Evolutionary conservation across 2,888 invertebrate species (phyloP), one percentile per base, ranked within the genome.

Genomic region (Shargacucullia verbasci): DNA sequence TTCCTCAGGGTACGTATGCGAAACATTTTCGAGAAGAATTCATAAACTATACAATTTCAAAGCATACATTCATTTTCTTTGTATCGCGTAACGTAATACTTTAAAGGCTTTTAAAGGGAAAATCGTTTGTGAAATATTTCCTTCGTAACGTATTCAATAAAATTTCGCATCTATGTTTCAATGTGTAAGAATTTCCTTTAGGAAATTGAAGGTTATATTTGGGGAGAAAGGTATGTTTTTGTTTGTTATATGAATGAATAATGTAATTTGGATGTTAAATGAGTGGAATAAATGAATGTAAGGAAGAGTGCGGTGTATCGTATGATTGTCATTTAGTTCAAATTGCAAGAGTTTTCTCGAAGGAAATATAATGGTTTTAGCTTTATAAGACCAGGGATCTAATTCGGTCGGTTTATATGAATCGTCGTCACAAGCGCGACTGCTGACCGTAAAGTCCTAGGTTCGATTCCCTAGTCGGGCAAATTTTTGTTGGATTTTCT

Each of bases 91-190:
- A 33, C 33, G 46, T 61, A 47, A 50, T 70, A 59, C 47, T 72
- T 61, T 57, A 60, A 52, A 64, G 54, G 57, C 43, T 57, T 74
- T 71, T 61, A 60, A 61, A 54, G 34, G 55, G 48, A 61, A 70
- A 68, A 70, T 65, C 60, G 35, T 57, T 63, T 47, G 33, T 11
- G 43, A 65, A 70, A 73, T 75, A 76, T 71, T 68, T 56, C 63
- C 57, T 54, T 41, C 20, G 46, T 55, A 50, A 39, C 15, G 41
- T 61, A 45, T 62, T 66, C 50, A 44, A 65, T 61, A 59, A 67
- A 73, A 70, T 59, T 59, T 61, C 10, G 38, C 64, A 41, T 47
- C 49, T 55, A 41, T 66, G 53, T 63, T 70, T 70, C 40, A 40
- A 50, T 54, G 39, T 39, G 49, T 54, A 59, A 44, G 52, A 70